phyloP scores from a whole-genome alignment of 92 coral and sea anemone species.

The Scolanthus callimorphus region DNA sequence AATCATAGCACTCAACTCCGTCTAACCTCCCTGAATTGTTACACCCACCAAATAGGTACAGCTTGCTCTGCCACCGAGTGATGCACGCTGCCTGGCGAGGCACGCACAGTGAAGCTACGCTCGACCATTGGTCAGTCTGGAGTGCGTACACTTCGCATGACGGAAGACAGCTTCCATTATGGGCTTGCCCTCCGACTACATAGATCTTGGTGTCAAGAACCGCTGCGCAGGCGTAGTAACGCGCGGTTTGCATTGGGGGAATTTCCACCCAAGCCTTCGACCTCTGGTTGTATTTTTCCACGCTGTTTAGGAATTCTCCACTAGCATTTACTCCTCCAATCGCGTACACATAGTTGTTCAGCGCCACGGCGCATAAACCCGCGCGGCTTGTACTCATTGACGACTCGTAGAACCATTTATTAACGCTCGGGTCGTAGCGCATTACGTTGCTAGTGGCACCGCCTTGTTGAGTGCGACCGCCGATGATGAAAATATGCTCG shows the following conservation, averaged over 20 bases:
- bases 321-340: conserved; percentile 52
- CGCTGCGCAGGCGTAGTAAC: conserved; percentile 63
- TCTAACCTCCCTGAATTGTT: conserved; percentile 52
- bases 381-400: conserved; percentile 55
- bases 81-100: conserved; percentile 68
- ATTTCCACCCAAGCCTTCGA: conserved; percentile 38
- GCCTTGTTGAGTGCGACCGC: conserved; percentile 61
- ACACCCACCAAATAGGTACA: conserved; percentile 77
- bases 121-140: conserved; percentile 46
- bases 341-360: conserved; percentile 38
- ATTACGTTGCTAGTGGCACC: conserved; percentile 58
- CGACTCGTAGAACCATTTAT: conserved; percentile 56
- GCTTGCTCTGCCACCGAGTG: conserved; percentile 41
- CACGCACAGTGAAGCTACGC: conserved; percentile 23
- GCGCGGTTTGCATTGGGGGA: conserved; percentile 59
- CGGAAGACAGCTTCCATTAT: conserved; percentile 41
- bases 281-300: conserved; percentile 44
- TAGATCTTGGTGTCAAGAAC: conserved; percentile 56
- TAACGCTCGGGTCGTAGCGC: conserved; percentile 61
- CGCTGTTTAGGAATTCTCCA: conserved; percentile 57
- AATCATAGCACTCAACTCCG: conserved; percentile 62
- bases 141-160: conserved; percentile 58
- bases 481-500: conserved; percentile 63
- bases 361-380: conserved; percentile 50
- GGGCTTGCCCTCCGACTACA: conserved; percentile 67